A percentile compares a stretch with the other conserved stretches of the same genome.
Evolutionary conservation across 1,140 invertebrate genomes (phyloP).

Genomic region (Eumaeus atala): DNA sequence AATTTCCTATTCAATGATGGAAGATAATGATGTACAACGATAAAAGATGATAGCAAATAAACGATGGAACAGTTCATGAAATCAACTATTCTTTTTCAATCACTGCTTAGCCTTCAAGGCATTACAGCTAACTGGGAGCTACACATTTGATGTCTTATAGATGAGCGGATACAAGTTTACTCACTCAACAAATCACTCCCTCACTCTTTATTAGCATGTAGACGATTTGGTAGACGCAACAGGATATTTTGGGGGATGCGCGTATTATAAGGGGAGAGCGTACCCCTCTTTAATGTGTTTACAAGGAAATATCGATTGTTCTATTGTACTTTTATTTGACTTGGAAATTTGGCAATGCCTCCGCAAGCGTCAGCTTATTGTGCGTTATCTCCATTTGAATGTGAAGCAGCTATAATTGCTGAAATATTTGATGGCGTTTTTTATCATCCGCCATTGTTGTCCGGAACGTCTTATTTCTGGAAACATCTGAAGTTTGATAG

Average conservation of each 20-base stretch:
- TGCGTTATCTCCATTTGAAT: constrained; percentile 38
- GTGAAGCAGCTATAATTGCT: constrained; percentile 23
- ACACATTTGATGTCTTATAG: constrained; percentile 22
- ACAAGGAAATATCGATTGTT: constrained; percentile 71
- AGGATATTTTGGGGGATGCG: constrained; percentile 59
- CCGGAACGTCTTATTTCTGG: too few relatives aligned
- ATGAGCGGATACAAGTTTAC: constrained; percentile 36
- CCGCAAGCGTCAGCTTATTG: constrained; percentile 42
- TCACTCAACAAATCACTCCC: constrained; percentile 59
- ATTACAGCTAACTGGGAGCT: constrained; percentile 1
- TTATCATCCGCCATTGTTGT: too few relatives aligned
- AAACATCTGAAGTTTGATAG: too few relatives aligned
- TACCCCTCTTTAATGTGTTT: constrained; percentile 68
- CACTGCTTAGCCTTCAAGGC: neutral
- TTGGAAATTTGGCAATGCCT: constrained; percentile 55
- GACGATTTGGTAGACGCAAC: constrained; percentile 54
- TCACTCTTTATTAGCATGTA: constrained; percentile 64
- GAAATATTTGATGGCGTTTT: constrained; percentile 10
- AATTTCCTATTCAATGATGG: too few relatives aligned
- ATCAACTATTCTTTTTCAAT: too few relatives aligned
- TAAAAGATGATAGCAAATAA: too few relatives aligned
- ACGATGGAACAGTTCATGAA: too few relatives aligned
- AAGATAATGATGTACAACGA: too few relatives aligned
- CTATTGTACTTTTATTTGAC: constrained; percentile 71
- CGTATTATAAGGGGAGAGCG: constrained; percentile 41